A percentile compares a stretch with the other conserved stretches of the same genome.
These are phyloP conservation scores for Rhabditoides inermis DNA, from an alignment of 2,888 invertebrate genomes.

Conservation along the genomic window DNA sequence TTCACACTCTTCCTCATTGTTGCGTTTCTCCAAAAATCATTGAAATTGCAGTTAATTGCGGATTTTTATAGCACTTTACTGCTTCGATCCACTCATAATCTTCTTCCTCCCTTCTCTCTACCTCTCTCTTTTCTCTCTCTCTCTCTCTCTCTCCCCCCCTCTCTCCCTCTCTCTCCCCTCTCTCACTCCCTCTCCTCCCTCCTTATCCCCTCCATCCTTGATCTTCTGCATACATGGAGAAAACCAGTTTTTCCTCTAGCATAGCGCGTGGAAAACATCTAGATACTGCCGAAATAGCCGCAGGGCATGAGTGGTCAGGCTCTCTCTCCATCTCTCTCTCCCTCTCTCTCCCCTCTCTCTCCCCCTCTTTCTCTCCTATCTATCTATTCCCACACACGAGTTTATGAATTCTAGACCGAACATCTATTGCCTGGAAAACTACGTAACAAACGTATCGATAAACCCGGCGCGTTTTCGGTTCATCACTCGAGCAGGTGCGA, in stretches of 20 bases:
- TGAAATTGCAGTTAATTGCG: background rate
- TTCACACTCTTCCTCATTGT: background rate
- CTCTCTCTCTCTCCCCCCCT: background rate
- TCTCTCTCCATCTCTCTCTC: constrained; percentile 1
- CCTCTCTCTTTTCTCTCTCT: constrained; percentile 1
- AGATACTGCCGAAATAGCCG: no score
- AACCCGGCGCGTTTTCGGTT: no score
- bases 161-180: background rate
- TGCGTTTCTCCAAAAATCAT: background rate
- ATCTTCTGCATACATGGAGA: no score
- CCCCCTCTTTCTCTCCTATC: background rate
- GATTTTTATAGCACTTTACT: background rate
- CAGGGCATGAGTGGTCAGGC: no score
- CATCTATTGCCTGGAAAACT: no score
- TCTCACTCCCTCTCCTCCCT: background rate
- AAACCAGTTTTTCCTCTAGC: no score
- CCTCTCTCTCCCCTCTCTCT: background rate
- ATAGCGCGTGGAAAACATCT: no score
- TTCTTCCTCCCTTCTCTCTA: constrained; percentile 2
- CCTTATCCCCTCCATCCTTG: constrained; percentile 6
- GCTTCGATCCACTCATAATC: background rate
- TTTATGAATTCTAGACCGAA: no score
- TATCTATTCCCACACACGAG: no score
- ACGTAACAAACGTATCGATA: no score
- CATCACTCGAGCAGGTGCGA: no score